Conservation (phyloP, 1,140 invertebrate species). For the Drosophila kepulauana region DNA sequence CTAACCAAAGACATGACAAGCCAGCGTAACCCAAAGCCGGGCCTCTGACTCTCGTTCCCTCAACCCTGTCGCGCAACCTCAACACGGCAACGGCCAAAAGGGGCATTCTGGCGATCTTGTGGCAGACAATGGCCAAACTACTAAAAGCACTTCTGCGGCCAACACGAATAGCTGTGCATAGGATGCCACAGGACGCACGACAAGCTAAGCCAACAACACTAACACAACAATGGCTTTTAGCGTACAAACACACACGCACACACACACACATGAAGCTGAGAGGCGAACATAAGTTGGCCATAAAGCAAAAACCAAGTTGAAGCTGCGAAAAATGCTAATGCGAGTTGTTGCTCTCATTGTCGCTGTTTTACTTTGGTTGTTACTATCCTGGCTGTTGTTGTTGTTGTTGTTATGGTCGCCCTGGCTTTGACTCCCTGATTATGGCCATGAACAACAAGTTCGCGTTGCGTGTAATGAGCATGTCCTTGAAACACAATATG, state of each 20-base stretch:
- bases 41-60: not conserved
- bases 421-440: constrained; percentile 37
- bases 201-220: constrained; percentile 21
- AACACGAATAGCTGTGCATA: constrained; percentile 47
- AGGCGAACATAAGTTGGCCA: constrained; percentile 44
- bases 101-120: constrained; percentile 56
- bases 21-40: constrained; percentile 23
- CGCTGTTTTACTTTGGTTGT: not conserved
- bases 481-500: constrained; percentile 82
- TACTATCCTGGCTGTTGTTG: not conserved
- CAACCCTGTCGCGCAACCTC: not conserved
- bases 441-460: constrained; percentile 51
- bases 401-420: constrained; percentile 34
- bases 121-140: constrained; percentile 75
- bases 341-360: constrained; percentile 22
- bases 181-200: constrained; percentile 34
- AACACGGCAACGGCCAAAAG: not conserved
- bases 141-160: constrained; percentile 78
- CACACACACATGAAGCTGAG: constrained; percentile 9
- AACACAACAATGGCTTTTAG: constrained; percentile 30
- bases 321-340: constrained; percentile 74
- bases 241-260: constrained; percentile 3
- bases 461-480: constrained; percentile 77
- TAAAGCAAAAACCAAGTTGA: constrained; percentile 51
- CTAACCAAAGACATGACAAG: constrained; percentile 76